Conservation (phyloP, 2,888 invertebrate genomes). For the Agonum fuliginosum region DNA sequence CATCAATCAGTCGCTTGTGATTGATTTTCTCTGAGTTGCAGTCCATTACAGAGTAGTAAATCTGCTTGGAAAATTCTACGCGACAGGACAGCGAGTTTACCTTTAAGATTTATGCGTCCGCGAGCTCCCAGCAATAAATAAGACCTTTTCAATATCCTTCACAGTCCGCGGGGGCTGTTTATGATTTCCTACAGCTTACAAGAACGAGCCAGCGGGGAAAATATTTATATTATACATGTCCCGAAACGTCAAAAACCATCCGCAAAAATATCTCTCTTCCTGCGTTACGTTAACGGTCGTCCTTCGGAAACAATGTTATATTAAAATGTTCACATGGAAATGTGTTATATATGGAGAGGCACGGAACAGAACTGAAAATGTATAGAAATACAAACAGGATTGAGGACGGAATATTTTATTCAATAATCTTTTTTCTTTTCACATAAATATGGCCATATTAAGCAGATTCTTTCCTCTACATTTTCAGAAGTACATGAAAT, state of each 20-base stretch:
- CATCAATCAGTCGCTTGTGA: too few species aligned
- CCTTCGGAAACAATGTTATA: constrained; percentile 18
- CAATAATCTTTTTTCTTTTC: too few species aligned
- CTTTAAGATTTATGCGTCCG: constrained; percentile 65
- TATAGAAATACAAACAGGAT: too few species aligned
- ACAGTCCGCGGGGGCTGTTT: constrained; percentile 50
- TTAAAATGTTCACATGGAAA: constrained; percentile 31
- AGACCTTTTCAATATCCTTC: constrained; percentile 65
- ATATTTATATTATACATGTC: constrained; percentile 48
- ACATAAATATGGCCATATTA: too few species aligned
- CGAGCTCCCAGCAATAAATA: constrained; percentile 66
- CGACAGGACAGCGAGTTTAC: constrained; percentile 32
- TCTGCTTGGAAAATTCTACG: constrained; percentile 67
- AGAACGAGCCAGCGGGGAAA: constrained; percentile 19
- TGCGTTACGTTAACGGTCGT: too few species aligned
- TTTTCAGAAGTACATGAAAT: too few species aligned
- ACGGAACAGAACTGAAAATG: too few species aligned
- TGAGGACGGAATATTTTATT: too few species aligned
- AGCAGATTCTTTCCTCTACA: too few species aligned
- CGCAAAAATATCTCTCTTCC: constrained; percentile 11
- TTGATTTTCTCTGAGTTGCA: too few species aligned
- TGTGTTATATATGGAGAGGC: too few species aligned
- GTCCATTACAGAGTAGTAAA: constrained; percentile 68
- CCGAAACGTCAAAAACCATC: constrained; percentile 17
- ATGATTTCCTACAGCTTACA: constrained; percentile 40